Evolutionary conservation across 2,888 invertebrate genomes (phyloP).

Genomic region (Erpobdella octoculata): DNA sequence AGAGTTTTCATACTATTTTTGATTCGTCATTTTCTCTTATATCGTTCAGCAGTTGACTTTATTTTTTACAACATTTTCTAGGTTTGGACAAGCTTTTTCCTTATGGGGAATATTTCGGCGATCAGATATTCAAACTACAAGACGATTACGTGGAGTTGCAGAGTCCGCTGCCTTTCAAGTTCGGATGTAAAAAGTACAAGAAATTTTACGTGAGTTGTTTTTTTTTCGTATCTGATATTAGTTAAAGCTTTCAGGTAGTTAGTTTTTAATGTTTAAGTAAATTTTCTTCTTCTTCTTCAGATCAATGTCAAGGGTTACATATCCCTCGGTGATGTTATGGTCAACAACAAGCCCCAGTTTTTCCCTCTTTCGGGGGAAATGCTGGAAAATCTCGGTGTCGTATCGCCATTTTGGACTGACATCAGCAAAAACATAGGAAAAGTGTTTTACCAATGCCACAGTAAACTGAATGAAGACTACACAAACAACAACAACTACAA

Average conservation of each 20-base stretch:
- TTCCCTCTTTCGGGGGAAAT: not conserved
- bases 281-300: not conserved
- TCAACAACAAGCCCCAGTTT: not conserved
- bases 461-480: constrained; percentile 3
- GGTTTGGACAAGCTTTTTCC: not conserved
- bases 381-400: not conserved
- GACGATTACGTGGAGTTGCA: constrained; percentile 6
- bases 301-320: not conserved
- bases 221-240: not conserved
- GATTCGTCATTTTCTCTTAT: not conserved
- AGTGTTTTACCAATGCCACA: constrained; percentile 24
- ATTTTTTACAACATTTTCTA: not conserved
- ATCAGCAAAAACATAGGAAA: not conserved
- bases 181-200: constrained; percentile 2
- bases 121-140: not conserved
- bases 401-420: constrained; percentile 26
- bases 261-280: too few relatives aligned
- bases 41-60: not conserved
- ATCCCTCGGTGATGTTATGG: not conserved
- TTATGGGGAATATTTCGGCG: not conserved
- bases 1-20: not conserved
- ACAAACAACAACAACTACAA: not conserved
- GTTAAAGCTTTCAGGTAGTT: too few relatives aligned
- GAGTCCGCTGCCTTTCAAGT: not conserved
- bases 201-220: constrained; percentile 11